phyloP scores from a whole-genome alignment of 2,797 vertebrate species.

The Okamejei kenojei region DNA sequence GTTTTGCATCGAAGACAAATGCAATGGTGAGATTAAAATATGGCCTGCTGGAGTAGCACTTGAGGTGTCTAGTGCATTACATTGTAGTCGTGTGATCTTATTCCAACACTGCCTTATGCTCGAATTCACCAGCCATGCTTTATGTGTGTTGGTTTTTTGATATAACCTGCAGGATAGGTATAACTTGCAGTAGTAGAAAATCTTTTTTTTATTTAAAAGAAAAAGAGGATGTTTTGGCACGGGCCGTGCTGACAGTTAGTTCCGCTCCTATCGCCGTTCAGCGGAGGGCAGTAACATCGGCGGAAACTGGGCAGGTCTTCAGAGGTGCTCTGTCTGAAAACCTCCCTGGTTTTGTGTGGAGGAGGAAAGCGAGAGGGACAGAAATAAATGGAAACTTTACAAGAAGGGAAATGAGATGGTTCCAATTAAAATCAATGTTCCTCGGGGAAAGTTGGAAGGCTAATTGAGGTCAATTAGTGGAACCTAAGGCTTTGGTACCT shows the following conservation, averaged over 20 bases:
- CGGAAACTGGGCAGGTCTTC: slow-evolving; percentile 33
- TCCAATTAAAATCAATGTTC: slow-evolving; percentile 10
- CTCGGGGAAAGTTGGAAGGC: not conserved
- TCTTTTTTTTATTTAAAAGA: not conserved
- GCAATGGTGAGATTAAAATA: not conserved
- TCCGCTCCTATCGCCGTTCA: not conserved
- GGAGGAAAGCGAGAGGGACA: slow-evolving; percentile 36
- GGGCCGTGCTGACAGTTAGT: not conserved
- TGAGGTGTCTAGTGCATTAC: not conserved
- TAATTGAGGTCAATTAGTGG: slow-evolving; percentile 1
- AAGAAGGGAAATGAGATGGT: slow-evolving; percentile 20
- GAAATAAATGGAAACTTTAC: slow-evolving; percentile 17
- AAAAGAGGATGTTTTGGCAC: slow-evolving; percentile 23
- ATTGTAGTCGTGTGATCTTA: slow-evolving; percentile 17
- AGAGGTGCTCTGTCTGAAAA: slow-evolving; percentile 42
- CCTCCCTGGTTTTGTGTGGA: slow-evolving; percentile 34
- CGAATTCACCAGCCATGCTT: slow-evolving; percentile 24
- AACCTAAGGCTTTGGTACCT: not conserved
- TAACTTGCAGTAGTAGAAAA: slow-evolving; percentile 11
- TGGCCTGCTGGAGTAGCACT: slow-evolving; percentile 13
- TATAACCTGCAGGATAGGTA: slow-evolving; percentile 31
- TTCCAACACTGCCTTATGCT: slow-evolving; percentile 36
- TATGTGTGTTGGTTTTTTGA: slow-evolving; percentile 20
- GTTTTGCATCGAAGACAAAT: not conserved
- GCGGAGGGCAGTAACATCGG: not conserved